Percentiles rank a stretch among this genome's conserved stretches.
Conservation (phyloP, 2,797 vertebrate species). For the Myotis daubentonii region DNA sequence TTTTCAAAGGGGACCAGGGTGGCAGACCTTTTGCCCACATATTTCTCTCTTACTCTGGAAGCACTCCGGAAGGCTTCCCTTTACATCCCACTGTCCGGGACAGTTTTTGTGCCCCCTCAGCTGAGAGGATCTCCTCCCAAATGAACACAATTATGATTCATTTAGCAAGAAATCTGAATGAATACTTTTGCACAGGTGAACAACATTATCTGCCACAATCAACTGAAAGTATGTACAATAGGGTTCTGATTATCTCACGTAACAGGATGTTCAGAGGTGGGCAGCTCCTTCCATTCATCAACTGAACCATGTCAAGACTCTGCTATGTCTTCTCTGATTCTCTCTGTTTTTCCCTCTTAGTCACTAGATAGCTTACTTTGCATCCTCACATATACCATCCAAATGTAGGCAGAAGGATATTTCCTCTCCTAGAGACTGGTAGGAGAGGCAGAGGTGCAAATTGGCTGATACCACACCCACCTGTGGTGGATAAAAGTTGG, state of each 20-base stretch:
- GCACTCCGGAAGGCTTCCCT: background rate
- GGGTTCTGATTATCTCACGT: background rate
- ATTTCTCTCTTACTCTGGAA: background rate
- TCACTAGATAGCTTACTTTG: background rate
- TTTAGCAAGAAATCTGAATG: background rate
- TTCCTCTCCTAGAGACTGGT: background rate
- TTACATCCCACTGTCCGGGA: background rate
- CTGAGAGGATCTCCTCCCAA: background rate
- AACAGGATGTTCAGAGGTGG: background rate
- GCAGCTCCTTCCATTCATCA: background rate
- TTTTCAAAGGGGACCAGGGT: background rate
- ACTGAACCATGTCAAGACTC: background rate
- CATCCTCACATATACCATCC: background rate
- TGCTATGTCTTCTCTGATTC: background rate
- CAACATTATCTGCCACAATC: background rate
- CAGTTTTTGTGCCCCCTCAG: background rate
- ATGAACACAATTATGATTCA: background rate
- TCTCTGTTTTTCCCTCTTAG: background rate
- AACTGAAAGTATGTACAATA: background rate
- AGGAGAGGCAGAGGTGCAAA: background rate
- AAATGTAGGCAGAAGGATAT: background rate
- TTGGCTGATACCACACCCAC: background rate
- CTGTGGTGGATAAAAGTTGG: background rate
- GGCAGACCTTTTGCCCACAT: background rate
- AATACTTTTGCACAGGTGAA: background rate